Evolutionary conservation across 2,113 vertebrate species (phyloP).

Genomic region (Machaerirhynchus nigripectus): DNA sequence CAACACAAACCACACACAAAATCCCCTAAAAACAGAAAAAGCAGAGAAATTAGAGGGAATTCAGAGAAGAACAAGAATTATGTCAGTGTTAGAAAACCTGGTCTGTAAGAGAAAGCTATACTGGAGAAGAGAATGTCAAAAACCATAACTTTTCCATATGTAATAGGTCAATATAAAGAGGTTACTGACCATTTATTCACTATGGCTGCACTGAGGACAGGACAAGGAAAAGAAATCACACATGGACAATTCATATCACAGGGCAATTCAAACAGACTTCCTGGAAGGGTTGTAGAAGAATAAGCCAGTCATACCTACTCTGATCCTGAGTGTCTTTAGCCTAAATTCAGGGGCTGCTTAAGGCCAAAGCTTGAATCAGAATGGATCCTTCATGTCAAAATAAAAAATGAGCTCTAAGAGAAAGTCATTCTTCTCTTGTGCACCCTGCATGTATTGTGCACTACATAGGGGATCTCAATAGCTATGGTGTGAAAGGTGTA

Average conservation of each 20-base stretch:
- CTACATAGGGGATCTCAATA: background rate
- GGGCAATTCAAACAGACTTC: background rate
- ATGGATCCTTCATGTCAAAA: background rate
- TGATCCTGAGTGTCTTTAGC: background rate
- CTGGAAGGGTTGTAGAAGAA: background rate
- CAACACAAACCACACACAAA: background rate
- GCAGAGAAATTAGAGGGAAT: background rate
- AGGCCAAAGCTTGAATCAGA: background rate
- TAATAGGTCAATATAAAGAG: background rate
- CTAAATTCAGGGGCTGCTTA: background rate
- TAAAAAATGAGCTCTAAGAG: background rate
- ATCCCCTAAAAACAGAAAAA: background rate
- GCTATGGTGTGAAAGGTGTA: background rate
- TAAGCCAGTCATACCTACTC: background rate
- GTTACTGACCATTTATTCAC: background rate
- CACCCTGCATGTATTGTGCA: background rate
- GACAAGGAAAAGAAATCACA: background rate
- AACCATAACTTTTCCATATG: background rate
- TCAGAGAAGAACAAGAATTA: background rate
- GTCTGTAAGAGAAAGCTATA: background rate
- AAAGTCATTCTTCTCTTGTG: background rate
- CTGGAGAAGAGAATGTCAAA: background rate
- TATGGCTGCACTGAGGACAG: background rate
- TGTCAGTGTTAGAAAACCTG: background rate
- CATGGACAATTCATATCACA: background rate